Percentiles rank a stretch among this genome's conserved stretches.
These are phyloP conservation scores for Vollenhovia emeryi DNA, from an alignment of 1,140 invertebrate species.

Conservation along the genomic window DNA sequence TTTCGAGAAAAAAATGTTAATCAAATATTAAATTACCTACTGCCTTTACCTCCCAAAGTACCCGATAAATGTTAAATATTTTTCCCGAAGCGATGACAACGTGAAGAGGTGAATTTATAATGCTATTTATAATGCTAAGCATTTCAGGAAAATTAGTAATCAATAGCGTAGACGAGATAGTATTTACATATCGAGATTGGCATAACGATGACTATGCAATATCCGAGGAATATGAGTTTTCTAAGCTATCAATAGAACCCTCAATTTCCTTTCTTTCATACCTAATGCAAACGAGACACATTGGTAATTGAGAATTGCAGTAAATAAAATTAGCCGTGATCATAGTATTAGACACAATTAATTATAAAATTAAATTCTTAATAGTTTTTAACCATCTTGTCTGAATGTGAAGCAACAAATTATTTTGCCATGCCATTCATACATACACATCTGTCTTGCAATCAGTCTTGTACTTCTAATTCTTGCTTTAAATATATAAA, in stretches of 20 bases:
- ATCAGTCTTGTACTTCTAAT: no score
- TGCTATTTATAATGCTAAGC: neutral
- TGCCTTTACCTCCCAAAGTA: neutral
- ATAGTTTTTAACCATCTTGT: neutral
- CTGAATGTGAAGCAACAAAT: neutral
- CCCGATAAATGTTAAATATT: neutral
- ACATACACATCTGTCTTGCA: no score
- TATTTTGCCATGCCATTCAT: neutral
- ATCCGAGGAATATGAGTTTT: neutral
- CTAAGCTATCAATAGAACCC: neutral
- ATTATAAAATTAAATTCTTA: conserved; percentile 10
- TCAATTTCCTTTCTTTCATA: neutral
- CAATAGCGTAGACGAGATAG: neutral
- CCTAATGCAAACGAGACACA: neutral
- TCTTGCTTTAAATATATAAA: neutral
- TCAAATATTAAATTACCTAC: conserved; percentile 22
- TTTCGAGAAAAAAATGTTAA: neutral
- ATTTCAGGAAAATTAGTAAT: conserved; percentile 6
- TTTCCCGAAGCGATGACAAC: neutral
- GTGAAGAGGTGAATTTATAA: neutral
- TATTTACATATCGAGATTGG: conserved; percentile 21
- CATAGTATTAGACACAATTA: neutral
- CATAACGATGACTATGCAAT: neutral
- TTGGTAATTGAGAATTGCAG: neutral
- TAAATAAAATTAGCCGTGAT: neutral